A percentile compares a stretch with the other conserved stretches of the same genome.
These are phyloP conservation scores for Hirudinaria manillensis DNA, from an alignment of 2,888 invertebrate species.

Conservation along the genomic window DNA sequence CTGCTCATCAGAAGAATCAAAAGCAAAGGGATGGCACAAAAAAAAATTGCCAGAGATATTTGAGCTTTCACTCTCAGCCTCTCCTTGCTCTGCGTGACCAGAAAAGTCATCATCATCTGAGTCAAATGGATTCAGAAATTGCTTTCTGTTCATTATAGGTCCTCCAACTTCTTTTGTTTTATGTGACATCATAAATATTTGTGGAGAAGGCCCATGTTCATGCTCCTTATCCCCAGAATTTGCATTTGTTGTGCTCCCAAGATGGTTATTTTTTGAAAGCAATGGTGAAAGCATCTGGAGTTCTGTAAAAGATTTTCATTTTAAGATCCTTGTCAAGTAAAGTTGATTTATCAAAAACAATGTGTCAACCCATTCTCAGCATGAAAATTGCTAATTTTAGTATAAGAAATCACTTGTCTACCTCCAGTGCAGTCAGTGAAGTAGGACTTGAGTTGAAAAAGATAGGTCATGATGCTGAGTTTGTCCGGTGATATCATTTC, in stretches of 20 bases:
- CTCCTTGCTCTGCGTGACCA: neutral
- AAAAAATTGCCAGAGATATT: neutral
- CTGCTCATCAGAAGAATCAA: neutral
- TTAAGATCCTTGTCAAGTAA: slow-evolving; percentile 10
- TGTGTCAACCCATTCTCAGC: too few species aligned
- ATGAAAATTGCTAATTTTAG: too few species aligned
- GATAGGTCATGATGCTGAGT: slow-evolving; percentile 90
- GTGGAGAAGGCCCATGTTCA: slow-evolving; percentile 9
- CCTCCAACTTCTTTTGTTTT: neutral
- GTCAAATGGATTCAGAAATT: slow-evolving; percentile 70
- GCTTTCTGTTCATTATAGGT: slow-evolving; percentile 39
- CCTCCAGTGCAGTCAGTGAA: slow-evolving; percentile 68
- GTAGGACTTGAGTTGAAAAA: slow-evolving; percentile 86
- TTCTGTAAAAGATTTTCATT: neutral
- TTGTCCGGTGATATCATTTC: slow-evolving; percentile 94
- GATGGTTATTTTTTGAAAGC: slow-evolving; percentile 4
- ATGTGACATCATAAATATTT: neutral
- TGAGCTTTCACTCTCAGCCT: neutral
- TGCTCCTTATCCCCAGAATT: neutral
- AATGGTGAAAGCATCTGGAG: neutral
- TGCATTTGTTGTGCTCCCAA: neutral
- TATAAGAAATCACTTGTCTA: neutral
- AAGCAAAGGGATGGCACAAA: neutral
- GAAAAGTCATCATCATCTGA: slow-evolving; percentile 68
- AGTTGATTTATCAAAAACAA: neutral